phyloP scores from a whole-genome alignment of 2,888 invertebrate species.

The Trissolcus brochymenae region DNA sequence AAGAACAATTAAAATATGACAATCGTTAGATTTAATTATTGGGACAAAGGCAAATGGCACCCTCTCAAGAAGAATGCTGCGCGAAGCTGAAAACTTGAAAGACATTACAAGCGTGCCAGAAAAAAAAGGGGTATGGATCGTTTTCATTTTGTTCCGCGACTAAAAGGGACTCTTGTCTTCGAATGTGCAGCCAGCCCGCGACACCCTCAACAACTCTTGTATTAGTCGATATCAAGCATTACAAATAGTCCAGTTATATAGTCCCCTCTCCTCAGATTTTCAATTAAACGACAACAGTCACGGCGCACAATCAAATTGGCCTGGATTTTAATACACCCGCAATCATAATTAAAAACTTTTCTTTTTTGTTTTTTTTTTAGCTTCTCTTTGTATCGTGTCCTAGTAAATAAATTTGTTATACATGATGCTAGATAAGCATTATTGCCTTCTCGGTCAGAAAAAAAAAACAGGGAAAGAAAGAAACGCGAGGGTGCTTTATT shows the following conservation, averaged over 20 bases:
- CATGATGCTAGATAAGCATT: slow-evolving; percentile 40
- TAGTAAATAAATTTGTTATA: slow-evolving; percentile 32
- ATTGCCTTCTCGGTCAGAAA: slow-evolving; percentile 25
- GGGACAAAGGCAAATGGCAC: slow-evolving; percentile 67
- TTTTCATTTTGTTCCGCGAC: slow-evolving; percentile 45
- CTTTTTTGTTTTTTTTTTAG: slow-evolving; percentile 11
- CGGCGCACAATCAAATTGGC: slow-evolving; percentile 36
- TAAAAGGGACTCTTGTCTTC: slow-evolving; percentile 24
- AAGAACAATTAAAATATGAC: slow-evolving; percentile 75
- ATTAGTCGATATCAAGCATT: slow-evolving; percentile 30
- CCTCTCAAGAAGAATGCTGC: slow-evolving; percentile 67
- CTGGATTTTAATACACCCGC: slow-evolving; percentile 5
- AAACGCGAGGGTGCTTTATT: slow-evolving; percentile 22
- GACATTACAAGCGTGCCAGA: slow-evolving; percentile 70
- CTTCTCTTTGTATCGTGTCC: slow-evolving; percentile 27
- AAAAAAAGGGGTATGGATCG: slow-evolving; percentile 62
- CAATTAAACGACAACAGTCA: slow-evolving; percentile 39
- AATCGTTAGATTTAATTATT: slow-evolving; percentile 76
- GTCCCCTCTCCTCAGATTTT: slow-evolving; percentile 5
- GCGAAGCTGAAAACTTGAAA: slow-evolving; percentile 72
- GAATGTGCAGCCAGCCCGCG: slow-evolving; percentile 18
- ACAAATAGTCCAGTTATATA: slow-evolving; percentile 33
- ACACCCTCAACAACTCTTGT: slow-evolving; percentile 20
- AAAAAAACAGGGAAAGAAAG: slow-evolving; percentile 13
- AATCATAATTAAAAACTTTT: slow-evolving; percentile 25